Evolutionary conservation across 1,140 invertebrate genomes (phyloP), one percentile per base, ranked within the genome.

Genomic region (Elymnias hypermnestra): DNA sequence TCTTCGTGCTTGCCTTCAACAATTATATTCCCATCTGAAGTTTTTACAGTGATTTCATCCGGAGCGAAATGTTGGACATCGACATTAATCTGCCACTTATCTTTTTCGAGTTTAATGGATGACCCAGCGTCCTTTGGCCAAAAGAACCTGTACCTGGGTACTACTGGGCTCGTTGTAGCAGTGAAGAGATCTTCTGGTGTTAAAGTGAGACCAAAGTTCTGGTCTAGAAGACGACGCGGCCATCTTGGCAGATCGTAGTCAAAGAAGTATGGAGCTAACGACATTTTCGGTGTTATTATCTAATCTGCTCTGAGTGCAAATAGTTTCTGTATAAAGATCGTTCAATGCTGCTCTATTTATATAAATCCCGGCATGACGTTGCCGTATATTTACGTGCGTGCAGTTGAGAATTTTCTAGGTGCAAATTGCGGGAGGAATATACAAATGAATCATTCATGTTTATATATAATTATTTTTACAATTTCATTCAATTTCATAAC

Each of bases 41-140:
- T 93, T 67, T 94, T 95, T 0, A 97, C 94, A 5, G 90, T 89
- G 9, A 97, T 91, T 74, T 97, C 95, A 37, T 93, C 91, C 0
- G 95, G 94, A 22, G 90, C 87, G 69, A 97, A 97, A 52, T 97
- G 94, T 23, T 94, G 91, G 1, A 97, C 94, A 62, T 97, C 95
- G 49, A 95, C 74, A 53, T 89, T 91, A 2, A 93, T 91, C 59
- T 94, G 89, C 66, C 91, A 92, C 36, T 78, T 79, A 31, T 83
- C 77, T 19, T 78, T 76, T 13, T 82, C 76, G 6, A 61, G 47
- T 52, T 81, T 83, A 28, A 83, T 76, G 7, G 74, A 59, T 0
- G 78, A 79, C 10, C 62, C 65, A 0, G 51, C 14, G 14, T 68
- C 63, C 26, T 65, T 64, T 2, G 72, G 70, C 75, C 72, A 77